These are phyloP conservation scores for Gandaritis pyraliata DNA, from an alignment of 2,888 invertebrate genomes.

Conservation along the genomic window DNA sequence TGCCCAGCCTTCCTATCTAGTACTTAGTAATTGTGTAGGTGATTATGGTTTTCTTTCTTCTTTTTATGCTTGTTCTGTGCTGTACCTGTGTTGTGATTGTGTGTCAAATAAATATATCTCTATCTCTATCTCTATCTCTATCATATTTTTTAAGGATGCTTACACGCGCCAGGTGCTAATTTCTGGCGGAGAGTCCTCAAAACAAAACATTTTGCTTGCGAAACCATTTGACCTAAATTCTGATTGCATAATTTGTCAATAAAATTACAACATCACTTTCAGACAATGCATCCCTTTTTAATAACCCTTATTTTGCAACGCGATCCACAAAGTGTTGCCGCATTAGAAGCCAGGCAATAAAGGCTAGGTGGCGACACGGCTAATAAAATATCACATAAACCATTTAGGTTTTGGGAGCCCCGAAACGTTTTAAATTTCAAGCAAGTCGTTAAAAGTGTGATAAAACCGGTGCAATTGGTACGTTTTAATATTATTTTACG, in stretches of 20 bases:
- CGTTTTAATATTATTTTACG: slow-evolving; percentile 55
- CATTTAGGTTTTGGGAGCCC: slow-evolving; percentile 51
- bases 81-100: too few relatives aligned
- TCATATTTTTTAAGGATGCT: too few relatives aligned
- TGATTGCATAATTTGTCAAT: slow-evolving; percentile 12
- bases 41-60: too few relatives aligned
- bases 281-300: slow-evolving; percentile 37
- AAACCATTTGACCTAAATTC: neutral
- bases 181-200: too few relatives aligned
- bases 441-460: slow-evolving; percentile 56
- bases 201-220: neutral
- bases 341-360: slow-evolving; percentile 51
- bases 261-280: slow-evolving; percentile 14
- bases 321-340: slow-evolving; percentile 41
- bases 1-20: too few relatives aligned
- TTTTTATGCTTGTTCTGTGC: too few relatives aligned
- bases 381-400: slow-evolving; percentile 62
- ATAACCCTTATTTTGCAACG: slow-evolving; percentile 40
- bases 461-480: slow-evolving; percentile 51
- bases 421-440: slow-evolving; percentile 63
- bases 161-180: too few relatives aligned
- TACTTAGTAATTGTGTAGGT: too few relatives aligned
- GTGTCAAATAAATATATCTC: too few relatives aligned
- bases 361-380: slow-evolving; percentile 56
- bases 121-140: too few relatives aligned